phyloP scores from a whole-genome alignment of 2,113 vertebrate genomes.

The Reinhardtius hippoglossoides region DNA sequence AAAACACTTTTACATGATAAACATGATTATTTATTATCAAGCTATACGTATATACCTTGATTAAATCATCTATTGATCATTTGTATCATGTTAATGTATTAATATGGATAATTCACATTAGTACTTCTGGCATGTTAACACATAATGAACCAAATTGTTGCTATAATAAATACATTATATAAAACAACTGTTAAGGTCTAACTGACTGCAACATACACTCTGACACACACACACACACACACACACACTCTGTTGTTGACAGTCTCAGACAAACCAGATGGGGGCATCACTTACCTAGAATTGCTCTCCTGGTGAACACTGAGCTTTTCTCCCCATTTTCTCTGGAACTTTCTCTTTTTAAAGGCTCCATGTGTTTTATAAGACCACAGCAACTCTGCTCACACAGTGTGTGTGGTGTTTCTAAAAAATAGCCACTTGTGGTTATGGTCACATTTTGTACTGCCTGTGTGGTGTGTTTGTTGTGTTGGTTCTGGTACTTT shows the following conservation, averaged over 20 bases:
- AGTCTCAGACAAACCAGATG: slow-evolving; percentile 72
- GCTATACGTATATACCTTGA: background rate
- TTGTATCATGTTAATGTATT: no score
- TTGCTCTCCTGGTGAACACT: slow-evolving; percentile 4
- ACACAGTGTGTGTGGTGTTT: background rate
- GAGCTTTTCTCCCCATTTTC: slow-evolving; percentile 8
- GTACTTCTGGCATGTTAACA: background rate
- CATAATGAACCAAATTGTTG: background rate
- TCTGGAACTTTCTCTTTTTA: slow-evolving; percentile 16
- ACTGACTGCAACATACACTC: no score
- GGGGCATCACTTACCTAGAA: slow-evolving; percentile 71
- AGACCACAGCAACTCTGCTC: background rate
- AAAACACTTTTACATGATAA: background rate
- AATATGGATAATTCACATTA: background rate
- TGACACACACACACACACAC: background rate
- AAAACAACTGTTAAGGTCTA: background rate
- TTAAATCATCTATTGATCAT: no score
- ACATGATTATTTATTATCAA: background rate
- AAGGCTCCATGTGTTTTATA: slow-evolving; percentile 1
- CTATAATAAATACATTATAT: background rate
- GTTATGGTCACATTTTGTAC: background rate
- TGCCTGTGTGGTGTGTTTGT: background rate
- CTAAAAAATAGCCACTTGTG: background rate
- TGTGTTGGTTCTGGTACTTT: background rate
- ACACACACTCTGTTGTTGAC: background rate